Base-by-base conservation (phyloP, 64 coral and sea anemone genomes). In the Stichodactyla mertensii region DNA sequence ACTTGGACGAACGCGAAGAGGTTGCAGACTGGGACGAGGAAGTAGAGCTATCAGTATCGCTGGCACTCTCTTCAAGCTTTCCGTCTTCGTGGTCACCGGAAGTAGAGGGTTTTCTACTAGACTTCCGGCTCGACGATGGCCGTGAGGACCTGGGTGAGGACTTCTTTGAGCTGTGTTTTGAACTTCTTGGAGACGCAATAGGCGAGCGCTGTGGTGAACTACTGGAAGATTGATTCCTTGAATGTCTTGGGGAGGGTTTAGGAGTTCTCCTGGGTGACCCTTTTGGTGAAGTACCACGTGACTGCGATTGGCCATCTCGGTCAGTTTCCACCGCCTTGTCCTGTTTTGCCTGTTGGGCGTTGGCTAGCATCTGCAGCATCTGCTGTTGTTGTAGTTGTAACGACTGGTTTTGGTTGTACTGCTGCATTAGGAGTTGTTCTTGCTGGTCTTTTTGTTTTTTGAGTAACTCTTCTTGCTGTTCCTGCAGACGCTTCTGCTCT, bases 301-400 rank as follows among this genome's bases (percentile, higher is more conserved):
- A 74, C 18, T 77, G 69, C 27, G 69, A 74, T 15, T 77, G 83
- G 20, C 52, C 64, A 5, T 87, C 57, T 9, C 66, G 53, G 10
- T 77, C 79, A 23, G 91, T 53, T 4, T 55, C 84, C 31, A 83
- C 88, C 23, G 87, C 64, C 64, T 71, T 79, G n/a, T 78, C 85
- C 12, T 89, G 74, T 0, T 59, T 82, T 13, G 87, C 19, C 71
- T 92, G 80, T 22, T 87, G 91, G 77, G 20, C 85, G 85, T 70
- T 88, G 6, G 94, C 94, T 11, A 97, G 52, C 57, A 92, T 90
- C 20, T 97, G 94, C 51, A 93, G 23, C 0, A 97, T 80, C 55
- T 97, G 94, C 45, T 97, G 94, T 51, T 97, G 94, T 79, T 97
- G 94, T 74, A 97, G 88, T 51, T 97, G 88, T 27, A 97, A 61